These are phyloP conservation scores for Sphaerodactylus townsendi DNA, from an alignment of 2,113 vertebrate genomes.

Conservation along the genomic window DNA sequence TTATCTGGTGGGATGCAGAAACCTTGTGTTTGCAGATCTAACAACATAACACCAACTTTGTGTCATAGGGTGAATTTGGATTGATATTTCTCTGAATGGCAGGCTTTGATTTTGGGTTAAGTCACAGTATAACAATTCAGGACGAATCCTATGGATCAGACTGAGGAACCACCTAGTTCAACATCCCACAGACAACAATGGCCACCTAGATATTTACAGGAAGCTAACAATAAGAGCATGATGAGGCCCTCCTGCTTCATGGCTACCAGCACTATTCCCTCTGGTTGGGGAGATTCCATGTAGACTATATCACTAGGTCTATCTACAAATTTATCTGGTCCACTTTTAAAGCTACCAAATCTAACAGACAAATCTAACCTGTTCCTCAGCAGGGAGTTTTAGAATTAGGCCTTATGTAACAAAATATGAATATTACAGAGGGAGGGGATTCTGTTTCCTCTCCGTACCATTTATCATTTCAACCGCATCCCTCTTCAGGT, in stretches of 20 bases:
- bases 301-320: background rate
- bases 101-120: background rate
- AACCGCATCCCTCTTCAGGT: too few species aligned
- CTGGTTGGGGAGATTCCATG: background rate
- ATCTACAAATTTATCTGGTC: background rate
- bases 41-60: background rate
- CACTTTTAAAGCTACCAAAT: background rate
- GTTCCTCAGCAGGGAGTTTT: background rate
- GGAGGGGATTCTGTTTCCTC: too few species aligned
- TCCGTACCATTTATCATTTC: background rate
- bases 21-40: background rate
- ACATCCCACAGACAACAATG: background rate
- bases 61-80: background rate
- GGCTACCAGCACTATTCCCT: background rate
- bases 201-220: background rate
- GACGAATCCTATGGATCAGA: background rate
- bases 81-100: background rate
- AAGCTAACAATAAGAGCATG: background rate
- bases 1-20: background rate
- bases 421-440: background rate
- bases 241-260: too few species aligned
- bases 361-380: background rate
- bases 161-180: background rate
- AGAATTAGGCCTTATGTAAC: background rate
- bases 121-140: background rate